phyloP scores from a whole-genome alignment of 1,140 invertebrate species.

The Pseudomyrmex concolor region DNA sequence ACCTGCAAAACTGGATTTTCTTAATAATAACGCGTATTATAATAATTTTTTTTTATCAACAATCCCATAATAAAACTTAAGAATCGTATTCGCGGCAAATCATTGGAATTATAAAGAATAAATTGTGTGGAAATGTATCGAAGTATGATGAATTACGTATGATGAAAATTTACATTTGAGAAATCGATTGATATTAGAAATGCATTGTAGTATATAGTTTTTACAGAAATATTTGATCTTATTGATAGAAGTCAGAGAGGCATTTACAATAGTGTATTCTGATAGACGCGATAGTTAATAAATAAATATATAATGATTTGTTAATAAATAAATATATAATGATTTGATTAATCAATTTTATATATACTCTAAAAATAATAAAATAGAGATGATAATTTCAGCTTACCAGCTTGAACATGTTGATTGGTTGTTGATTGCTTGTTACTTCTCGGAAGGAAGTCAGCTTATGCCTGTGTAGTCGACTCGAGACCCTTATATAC shows the following conservation, averaged over 20 bases:
- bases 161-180: slow-evolving; percentile 5
- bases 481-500: slow-evolving; percentile 79
- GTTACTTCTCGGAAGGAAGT: slow-evolving; percentile 81
- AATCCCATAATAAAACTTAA: too few species aligned
- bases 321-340: slow-evolving; percentile 1
- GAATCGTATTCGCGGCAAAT: neutral
- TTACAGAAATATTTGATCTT: neutral
- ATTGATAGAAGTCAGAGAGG: too few species aligned
- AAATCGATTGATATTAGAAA: neutral
- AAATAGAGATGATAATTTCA: neutral
- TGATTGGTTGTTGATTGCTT: slow-evolving; percentile 77
- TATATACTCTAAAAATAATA: neutral
- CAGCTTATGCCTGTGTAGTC: slow-evolving; percentile 76
- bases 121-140: slow-evolving; percentile 21
- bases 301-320: slow-evolving; percentile 7
- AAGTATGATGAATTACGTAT: neutral
- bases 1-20: neutral
- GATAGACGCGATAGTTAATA: neutral
- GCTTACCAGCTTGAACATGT: slow-evolving; percentile 85
- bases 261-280: too few species aligned
- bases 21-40: neutral
- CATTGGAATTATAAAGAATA: neutral
- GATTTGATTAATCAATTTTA: neutral
- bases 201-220: neutral
- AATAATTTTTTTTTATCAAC: neutral